Base-by-base conservation (phyloP, 2,888 invertebrate species). In the Nemapogon koenigi region DNA sequence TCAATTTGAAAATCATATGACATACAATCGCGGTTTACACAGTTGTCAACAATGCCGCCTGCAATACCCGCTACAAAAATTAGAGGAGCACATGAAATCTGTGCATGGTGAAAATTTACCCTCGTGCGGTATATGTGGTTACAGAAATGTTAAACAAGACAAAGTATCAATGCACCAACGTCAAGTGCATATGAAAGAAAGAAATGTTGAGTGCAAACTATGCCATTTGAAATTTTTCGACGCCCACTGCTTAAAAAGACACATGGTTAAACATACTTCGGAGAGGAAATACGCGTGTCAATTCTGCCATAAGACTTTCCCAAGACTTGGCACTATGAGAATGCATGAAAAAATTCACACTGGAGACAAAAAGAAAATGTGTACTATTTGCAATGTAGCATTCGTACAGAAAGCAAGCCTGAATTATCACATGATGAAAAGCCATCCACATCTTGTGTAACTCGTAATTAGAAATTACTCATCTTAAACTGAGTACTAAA, bases 261-360 rank as follows among this genome's bases (percentile, higher is more conserved):
- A 53, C 14, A 35, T 44, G 39, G 27, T 48, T 0, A 43, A 11
- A 4, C 61, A 61, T 32, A 46, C 45, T 3, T 38, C 48, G 7
- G 45, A 45, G 3, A 55, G 49, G 13, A 46, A 48, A 7, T 40
- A 36, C 35, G 44, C 52, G 10, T 63, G 61, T 39, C 33, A 42
- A 4, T 52, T 43, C 25, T 63, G 63, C 42, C 48, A 50, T n/a
- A 61, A 63, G 41, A 46, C 45, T 10, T 61, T 57, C 39, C 40
- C 41, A 4, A 41, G 49, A n/a, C 15, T 11, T 3, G 35, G 16
- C 3, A 42, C 49, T 6, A 16, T 49, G 37, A 31, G n/a, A 3
- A 4, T 27, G 10, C 55, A 54, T 18, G 47, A 45, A 32, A 48
- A 35, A 30, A 51, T 52, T 10, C 54, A 54, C 29, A 49, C 49